Evolutionary conservation across 2,888 invertebrate species (phyloP).

Genomic region (Rhagonycha fulva): DNA sequence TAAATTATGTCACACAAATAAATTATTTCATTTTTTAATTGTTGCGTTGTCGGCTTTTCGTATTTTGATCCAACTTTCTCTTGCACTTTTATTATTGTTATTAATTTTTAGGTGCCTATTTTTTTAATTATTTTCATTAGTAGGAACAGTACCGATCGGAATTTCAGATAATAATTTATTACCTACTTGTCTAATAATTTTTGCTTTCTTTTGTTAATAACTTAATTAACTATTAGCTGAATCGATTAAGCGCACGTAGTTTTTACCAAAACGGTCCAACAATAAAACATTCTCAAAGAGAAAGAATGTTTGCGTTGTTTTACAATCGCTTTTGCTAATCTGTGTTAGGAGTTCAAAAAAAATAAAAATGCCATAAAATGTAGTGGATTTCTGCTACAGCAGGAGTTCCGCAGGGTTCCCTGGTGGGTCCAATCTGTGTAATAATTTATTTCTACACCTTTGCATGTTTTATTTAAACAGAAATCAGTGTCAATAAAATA

Average conservation of each 20-base stretch:
- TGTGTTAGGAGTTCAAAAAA: background rate
- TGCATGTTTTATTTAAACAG: background rate
- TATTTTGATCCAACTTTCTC: background rate
- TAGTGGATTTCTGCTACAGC: background rate
- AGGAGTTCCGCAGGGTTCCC: background rate
- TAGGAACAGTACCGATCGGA: background rate
- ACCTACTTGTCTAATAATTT: background rate
- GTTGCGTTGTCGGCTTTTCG: background rate
- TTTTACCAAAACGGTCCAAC: background rate
- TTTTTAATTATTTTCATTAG: background rate
- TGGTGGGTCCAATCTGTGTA: background rate
- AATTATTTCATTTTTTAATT: background rate
- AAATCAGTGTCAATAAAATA: background rate
- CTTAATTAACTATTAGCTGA: background rate
- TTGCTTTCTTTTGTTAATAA: background rate
- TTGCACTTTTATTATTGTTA: background rate
- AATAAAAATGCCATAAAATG: background rate
- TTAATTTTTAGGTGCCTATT: background rate
- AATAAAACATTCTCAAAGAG: background rate
- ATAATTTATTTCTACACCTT: background rate
- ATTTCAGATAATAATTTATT: background rate
- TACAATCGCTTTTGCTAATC: background rate
- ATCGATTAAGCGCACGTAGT: background rate
- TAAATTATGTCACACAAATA: background rate
- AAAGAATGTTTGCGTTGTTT: background rate